Conservation (phyloP, 1,140 invertebrate genomes). For the Ceratina australensis region DNA sequence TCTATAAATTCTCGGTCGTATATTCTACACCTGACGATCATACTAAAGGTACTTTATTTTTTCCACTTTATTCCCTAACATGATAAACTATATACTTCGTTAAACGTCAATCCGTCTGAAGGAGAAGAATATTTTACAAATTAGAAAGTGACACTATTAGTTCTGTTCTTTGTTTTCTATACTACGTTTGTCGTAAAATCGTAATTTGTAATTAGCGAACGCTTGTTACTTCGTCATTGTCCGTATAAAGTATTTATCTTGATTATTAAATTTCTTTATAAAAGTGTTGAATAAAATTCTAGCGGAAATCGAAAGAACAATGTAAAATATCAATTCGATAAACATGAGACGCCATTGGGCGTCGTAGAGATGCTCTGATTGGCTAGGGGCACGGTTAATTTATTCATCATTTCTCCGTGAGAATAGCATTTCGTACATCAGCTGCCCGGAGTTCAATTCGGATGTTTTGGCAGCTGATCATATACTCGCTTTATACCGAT, state of each 20-base stretch:
- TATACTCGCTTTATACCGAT: conserved; percentile 21
- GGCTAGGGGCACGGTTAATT: conserved; percentile 7
- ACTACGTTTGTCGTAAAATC: too few species aligned
- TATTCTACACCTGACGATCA: background rate
- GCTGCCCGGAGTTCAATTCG: conserved; percentile 61
- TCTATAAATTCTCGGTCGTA: background rate
- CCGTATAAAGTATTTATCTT: background rate
- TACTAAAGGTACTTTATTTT: background rate
- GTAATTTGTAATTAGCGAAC: too few species aligned
- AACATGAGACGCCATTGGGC: conserved; percentile 36
- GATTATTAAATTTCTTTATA: background rate
- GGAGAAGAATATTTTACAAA: too few species aligned
- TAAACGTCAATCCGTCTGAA: too few species aligned
- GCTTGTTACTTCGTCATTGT: too few species aligned
- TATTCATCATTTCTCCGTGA: conserved; percentile 52
- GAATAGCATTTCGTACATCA: conserved; percentile 46
- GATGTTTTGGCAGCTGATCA: conserved; percentile 70
- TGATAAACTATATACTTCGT: background rate
- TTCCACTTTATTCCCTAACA: background rate
- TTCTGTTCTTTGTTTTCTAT: too few species aligned
- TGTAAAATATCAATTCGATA: conserved; percentile 39
- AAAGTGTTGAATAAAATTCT: background rate
- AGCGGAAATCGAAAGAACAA: background rate
- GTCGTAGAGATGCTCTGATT: conserved; percentile 23
- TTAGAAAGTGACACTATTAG: too few species aligned